Conservation (phyloP, 1,140 invertebrate genomes). For the Aphidius ervi region DNA sequence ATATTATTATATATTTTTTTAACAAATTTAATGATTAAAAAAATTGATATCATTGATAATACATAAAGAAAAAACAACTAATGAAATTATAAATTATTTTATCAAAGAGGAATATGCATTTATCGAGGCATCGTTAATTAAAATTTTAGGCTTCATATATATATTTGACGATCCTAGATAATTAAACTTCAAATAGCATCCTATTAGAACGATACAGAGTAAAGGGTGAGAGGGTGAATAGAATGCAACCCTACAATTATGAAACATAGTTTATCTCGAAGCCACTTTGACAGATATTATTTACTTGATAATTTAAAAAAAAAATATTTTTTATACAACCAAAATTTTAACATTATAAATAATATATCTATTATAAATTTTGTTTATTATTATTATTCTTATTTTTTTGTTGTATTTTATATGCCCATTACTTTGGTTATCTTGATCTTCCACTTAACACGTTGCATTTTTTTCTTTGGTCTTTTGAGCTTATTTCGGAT, state of each 20-base stretch:
- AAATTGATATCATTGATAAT: too few relatives aligned
- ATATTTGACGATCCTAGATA: conserved; percentile 23
- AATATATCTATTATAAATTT: background rate
- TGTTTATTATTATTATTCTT: conserved; percentile 6
- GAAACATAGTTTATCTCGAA: background rate
- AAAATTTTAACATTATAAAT: background rate
- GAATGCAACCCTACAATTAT: background rate
- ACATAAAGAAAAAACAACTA: too few relatives aligned
- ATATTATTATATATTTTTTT: too few relatives aligned
- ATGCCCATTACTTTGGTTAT: conserved; percentile 8
- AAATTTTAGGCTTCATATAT: too few relatives aligned
- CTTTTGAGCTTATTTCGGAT: conserved; percentile 37
- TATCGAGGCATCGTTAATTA: too few relatives aligned
- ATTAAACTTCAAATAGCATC: conserved; percentile 40
- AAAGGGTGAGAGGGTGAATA: conserved; percentile 20
- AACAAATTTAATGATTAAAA: too few relatives aligned
- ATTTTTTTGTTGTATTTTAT: background rate
- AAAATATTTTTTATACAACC: too few relatives aligned
- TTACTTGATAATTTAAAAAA: too few relatives aligned
- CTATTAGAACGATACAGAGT: conserved; percentile 34
- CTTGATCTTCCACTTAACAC: conserved; percentile 23
- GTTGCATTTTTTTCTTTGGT: background rate
- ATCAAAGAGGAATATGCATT: too few relatives aligned
- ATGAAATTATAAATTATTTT: too few relatives aligned
- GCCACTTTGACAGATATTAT: conserved; percentile 33